Evolutionary conservation across 2,797 vertebrate species (phyloP).

Genomic region (Geotrypetes seraphini): DNA sequence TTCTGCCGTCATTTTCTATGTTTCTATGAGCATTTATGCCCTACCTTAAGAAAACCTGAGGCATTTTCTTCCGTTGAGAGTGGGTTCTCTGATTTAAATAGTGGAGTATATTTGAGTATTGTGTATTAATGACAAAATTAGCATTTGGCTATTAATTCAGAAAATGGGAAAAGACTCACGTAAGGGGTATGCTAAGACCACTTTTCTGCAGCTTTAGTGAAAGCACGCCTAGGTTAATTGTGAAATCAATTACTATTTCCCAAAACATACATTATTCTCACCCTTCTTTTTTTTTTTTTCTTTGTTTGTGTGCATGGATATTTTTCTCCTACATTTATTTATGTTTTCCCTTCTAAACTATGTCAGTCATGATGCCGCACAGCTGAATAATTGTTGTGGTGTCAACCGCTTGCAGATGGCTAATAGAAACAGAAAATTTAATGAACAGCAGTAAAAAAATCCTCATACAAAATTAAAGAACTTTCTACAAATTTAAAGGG

Average conservation of each 20-base stretch:
- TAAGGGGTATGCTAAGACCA: no score
- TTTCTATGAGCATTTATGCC: no score
- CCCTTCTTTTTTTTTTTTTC: conserved; percentile 44
- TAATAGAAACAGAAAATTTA: conserved; percentile 64
- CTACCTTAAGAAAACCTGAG: no score
- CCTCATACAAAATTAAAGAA: conserved; percentile 61
- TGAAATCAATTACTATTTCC: conserved; percentile 54
- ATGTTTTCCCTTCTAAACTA: conserved; percentile 48
- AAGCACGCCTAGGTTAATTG: conserved; percentile 44
- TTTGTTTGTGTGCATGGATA: conserved; percentile 18
- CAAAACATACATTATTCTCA: conserved; percentile 46
- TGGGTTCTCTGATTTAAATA: no score
- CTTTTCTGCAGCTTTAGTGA: no score
- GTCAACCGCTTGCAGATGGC: conserved; percentile 63
- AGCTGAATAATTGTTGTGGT: conserved; percentile 59
- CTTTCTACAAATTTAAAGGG: conserved; percentile 55
- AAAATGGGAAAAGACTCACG: no score
- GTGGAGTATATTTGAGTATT: no score
- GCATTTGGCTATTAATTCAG: no score
- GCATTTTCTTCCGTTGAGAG: no score
- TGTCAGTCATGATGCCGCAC: conserved; percentile 51
- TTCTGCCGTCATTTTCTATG: no score
- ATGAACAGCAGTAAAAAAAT: conserved; percentile 60
- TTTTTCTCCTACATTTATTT: conserved; percentile 24
- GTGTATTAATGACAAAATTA: no score